Base-by-base conservation (phyloP, 1,140 invertebrate genomes). In the Brachionus asplanchnoidis region DNA sequence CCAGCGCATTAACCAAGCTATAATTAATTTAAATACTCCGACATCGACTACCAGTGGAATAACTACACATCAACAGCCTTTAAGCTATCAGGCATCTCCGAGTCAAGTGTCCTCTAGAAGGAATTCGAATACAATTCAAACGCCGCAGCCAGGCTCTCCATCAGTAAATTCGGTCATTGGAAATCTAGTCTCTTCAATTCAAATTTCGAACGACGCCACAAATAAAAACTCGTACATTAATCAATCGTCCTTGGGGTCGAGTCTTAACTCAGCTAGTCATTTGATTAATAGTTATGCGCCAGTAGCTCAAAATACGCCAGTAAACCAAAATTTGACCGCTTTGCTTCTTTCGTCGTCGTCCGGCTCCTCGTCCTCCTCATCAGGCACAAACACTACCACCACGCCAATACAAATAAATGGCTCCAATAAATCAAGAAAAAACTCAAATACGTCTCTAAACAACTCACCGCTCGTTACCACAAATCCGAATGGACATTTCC, bases 251-350 rank as follows among this genome's bases (percentile, higher is more conserved):
- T 77, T 77, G 20, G 44, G 44, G 26, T 77, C 73, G 12, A 77
- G 26, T 77, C 20, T 77, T 4, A 77, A 77, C 32, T 77, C 73
- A 50, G 73, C 73, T 77, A 77, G 73, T 77, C 73, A 77, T 77
- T 50, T 77, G 46, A 77, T 77, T 50, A 77, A 77, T 53, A 50
- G 20, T 3, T 77, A 77, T 77, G 73, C 14, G 5, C 40, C 70
- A 36, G 53, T 60, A 60, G 20, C 70, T 50, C 44, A 46, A 77
- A 77, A 46, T 77, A 77, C 73, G 23, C 73, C 73, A 26, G n/a
- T 77, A 23, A 77, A 77, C 46, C 73, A 77, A 77, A 77, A 77
- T 11, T 77, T 77, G 17, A 50, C 73, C 5, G 42, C 73, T 46
- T 77, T 77, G 42, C 46, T 77, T 50, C 42, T 77, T 50, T 77